Percentiles rank a stretch among this genome's conserved stretches.
Evolutionary conservation across 1,140 invertebrate genomes (phyloP).

Genomic region (Platorchestia sp.): DNA sequence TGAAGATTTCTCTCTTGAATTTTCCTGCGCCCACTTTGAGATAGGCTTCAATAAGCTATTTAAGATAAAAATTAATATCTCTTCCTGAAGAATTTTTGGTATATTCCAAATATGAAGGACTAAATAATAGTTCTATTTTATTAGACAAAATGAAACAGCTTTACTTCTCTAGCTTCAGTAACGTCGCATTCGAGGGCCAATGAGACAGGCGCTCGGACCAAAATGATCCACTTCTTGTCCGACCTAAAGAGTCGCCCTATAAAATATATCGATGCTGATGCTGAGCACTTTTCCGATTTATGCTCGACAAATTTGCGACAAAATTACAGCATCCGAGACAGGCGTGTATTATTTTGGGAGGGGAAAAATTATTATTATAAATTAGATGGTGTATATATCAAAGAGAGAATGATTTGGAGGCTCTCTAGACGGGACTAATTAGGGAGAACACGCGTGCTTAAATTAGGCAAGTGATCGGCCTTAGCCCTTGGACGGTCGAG

Average conservation of each 20-base stretch:
- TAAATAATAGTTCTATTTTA: background rate
- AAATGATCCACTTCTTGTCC: background rate
- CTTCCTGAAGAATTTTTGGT: background rate
- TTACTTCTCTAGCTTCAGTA: background rate
- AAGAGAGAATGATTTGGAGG: conserved; percentile 22
- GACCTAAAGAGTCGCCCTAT: background rate
- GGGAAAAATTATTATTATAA: conserved; percentile 26
- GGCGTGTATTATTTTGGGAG: background rate
- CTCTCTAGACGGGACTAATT: conserved; percentile 25
- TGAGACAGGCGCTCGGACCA: background rate
- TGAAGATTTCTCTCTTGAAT: too few species aligned
- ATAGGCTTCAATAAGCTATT: background rate
- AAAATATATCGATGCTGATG: conserved; percentile 19
- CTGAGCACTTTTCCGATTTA: conserved; percentile 23
- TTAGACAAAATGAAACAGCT: background rate
- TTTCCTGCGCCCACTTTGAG: background rate
- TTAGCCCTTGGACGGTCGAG: background rate
- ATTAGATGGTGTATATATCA: conserved; percentile 33
- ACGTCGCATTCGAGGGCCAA: background rate
- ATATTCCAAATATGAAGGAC: background rate
- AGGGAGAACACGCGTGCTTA: background rate
- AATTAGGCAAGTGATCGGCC: conserved; percentile 7
- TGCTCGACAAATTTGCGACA: conserved; percentile 31
- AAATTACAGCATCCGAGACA: conserved; percentile 24
- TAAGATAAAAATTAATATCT: background rate